Evolutionary conservation across 2,888 invertebrate genomes (phyloP), one percentile per base, ranked within the genome.

Genomic region (Agrenia bidenticulata): DNA sequence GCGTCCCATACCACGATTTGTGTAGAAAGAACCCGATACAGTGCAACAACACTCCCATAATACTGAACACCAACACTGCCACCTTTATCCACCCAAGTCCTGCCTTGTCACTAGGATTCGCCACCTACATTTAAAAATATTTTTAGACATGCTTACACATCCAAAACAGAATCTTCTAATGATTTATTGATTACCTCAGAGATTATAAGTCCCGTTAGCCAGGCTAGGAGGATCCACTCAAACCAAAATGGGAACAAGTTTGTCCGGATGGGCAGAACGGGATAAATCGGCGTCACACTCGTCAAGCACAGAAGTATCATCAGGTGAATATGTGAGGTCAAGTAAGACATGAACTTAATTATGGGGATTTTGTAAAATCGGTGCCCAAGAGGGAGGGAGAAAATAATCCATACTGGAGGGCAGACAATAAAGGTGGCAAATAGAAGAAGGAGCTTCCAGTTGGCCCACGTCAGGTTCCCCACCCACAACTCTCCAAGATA

Each of bases 281-380:
- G 88, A 81, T 91, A 90, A 70, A 92, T 87, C 59, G 94, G 94
- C 69, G 91, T 90, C 73, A 93, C 92, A 50, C 90, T 92, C 66
- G 93, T 93, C 77, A 97, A 84, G 76, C 93, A 87, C 77, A 98
- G 86, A 78, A 98, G 88, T 73, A 93, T 82, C 89, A 98, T 96
- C 76, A 99, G 87, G 82, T 97, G 97, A 78, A 99, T 89, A 82
- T 99, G 99, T 7, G 98, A 97, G 24, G 98, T 97, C 77, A 99
- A 86, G 82, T 99, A 98, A 51, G 97, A 96, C 92, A 98, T 97
- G 83, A 99, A 99, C 83, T 99, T 99, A 79, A 99, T 96, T 79
- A 99, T 97, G 65, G 99, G 99, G 78, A 98, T 94, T 85, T 96
- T 94, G 84, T 95, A 93, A 83, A 92, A 95, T 81, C 91, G 91